Evolutionary conservation across 2,888 invertebrate genomes (phyloP), one percentile per base, ranked within the genome.

Genomic region (Amphipoea oculea): DNA sequence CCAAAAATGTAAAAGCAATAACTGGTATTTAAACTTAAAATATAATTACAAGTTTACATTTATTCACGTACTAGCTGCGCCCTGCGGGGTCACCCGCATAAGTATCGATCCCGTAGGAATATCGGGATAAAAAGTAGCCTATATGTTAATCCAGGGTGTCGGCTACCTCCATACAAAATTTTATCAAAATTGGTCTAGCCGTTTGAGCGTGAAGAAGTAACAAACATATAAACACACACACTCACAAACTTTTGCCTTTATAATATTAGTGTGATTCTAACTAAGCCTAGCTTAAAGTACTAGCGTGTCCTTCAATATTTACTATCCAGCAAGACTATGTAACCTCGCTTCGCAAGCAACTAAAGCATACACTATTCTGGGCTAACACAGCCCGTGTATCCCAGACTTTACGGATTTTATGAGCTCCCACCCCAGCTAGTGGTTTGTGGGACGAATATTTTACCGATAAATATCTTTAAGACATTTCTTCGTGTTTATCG

Each of bases 401-500:
- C 87, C 12, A 23, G 42, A 75, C 87, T 73, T 85, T 87, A 87
- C 51, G 78, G 77, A 91, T 92, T 95, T 95, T 95, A 96, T 94
- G 95, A 95, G 93, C 91, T 92, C 88, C 88, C 82, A 90, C 90
- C 88, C 89, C 66, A 83, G 89, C 88, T 92, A 91, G 91, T 92
- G 91, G 92, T 94, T 94, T 92, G 92, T 91, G 92, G 92, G 82
- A 89, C 89, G 95, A 94, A 96, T 96, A 95, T 95, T 95, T 95
- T 94, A 94, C 92, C 93, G 94, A 96, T 96, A 96, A 96, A 96
- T 95, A 96, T 96, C 95, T 95, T 91, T 91, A 94, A 94, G 94
- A 94, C 94, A 89, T 95, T 94, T 94, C 93, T 93, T 95, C 94
- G 94, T 95, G 95, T 96, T 96, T 96, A 95, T 96, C 93, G 94